phyloP scores from a whole-genome alignment of 2,888 invertebrate species.

The Lycocerus yunnanus region DNA sequence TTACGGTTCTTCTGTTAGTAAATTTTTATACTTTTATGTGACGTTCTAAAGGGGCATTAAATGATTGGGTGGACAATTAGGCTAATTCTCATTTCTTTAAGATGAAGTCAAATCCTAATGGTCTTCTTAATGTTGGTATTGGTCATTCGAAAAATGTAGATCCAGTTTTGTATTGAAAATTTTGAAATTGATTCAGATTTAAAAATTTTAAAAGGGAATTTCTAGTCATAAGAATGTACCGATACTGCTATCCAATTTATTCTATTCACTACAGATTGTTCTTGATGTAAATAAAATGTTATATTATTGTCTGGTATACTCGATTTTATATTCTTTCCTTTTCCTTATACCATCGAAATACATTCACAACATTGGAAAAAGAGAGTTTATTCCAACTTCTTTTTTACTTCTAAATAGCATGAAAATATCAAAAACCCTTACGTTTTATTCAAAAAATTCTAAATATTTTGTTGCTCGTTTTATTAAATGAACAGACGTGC shows the following conservation, averaged over 20 bases:
- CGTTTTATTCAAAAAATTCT: no score
- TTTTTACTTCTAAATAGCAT: no score
- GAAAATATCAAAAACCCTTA: no score
- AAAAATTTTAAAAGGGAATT: conserved; percentile 36
- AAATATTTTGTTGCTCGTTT: no score
- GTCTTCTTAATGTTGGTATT: conserved; percentile 29
- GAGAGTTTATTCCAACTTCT: no score
- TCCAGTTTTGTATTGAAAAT: not conserved
- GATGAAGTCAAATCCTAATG: conserved; percentile 33
- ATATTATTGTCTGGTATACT: conserved; percentile 29
- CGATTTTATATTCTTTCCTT: not conserved
- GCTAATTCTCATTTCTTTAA: conserved; percentile 30
- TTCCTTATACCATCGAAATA: not conserved
- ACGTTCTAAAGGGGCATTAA: conserved; percentile 32
- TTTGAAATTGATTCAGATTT: not conserved
- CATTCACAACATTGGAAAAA: no score
- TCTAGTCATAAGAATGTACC: conserved; percentile 56
- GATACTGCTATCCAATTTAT: conserved; percentile 45
- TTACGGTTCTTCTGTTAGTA: conserved; percentile 23
- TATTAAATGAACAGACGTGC: no score
- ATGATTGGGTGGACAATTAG: conserved; percentile 16
- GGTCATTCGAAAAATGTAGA: conserved; percentile 28
- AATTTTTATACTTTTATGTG: conserved; percentile 25
- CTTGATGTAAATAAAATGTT: conserved; percentile 50
- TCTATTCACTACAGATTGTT: conserved; percentile 44